Base-by-base conservation (phyloP, 2,888 invertebrate species). In the Melinopterus prodromus region DNA sequence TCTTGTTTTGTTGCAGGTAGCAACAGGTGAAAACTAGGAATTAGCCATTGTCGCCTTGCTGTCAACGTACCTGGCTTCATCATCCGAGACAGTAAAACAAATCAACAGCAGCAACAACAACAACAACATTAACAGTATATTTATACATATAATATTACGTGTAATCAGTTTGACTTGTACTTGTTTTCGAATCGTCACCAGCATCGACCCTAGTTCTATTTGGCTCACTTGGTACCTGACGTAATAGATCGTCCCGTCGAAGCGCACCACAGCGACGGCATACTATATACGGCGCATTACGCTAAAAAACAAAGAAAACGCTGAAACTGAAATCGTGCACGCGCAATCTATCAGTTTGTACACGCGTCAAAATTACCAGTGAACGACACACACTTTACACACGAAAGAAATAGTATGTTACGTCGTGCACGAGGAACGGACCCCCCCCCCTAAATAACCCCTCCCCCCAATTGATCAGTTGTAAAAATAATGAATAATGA, bases 1-100 rank as follows among this genome's bases (percentile, higher is more conserved):
- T 26, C 26, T 26, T 26, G 26, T 80, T 81, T 78, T 77, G 36
- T 81, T 84, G 35, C 84, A 89, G 89, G 89, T 89, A 89, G 89
- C 89, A 88, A 88, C 87, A 84, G 86, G 86, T 86, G 85, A 84
- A 86, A 83, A 82, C 82, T 86, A 87, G 86, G 85, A 86, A 87
- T 84, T 89, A 89, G 87, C 89, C 89, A 88, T 88, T 88, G 89
- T 89, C 89, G 89, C 89, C 89, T 89, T 89, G 87, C 88, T 88
- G 88, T 89, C 87, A 85, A 87, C 87, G 89, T 88, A 88, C 87
- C 88, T 88, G 88, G 86, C 86, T 83, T 80, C 84, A 84, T 86
- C 86, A 84, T 80, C 77, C 80, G 75, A 78, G 78, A 78, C 78
- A 78, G 78, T 80, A 80, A 53, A 53, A 53, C 53, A 53, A 53